Percentiles rank a stretch among this genome's conserved stretches.
Evolutionary conservation across 1,140 invertebrate genomes (phyloP).

Genomic region (Cydia splendana): DNA sequence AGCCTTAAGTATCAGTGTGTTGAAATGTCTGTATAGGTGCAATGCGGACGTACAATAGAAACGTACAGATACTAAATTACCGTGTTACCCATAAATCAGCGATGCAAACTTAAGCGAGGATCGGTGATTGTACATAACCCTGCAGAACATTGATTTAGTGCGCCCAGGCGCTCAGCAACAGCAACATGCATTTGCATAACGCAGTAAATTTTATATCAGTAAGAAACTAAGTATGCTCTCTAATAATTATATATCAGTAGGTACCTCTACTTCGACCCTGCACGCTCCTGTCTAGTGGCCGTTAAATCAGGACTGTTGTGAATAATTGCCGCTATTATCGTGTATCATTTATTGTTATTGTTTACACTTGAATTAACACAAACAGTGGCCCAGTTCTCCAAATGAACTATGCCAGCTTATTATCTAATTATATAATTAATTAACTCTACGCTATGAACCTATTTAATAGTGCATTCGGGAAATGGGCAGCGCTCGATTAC

Average conservation of each 20-base stretch:
- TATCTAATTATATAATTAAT: constrained; percentile 1
- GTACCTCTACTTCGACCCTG: neutral
- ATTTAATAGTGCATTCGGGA: neutral
- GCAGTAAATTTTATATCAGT: constrained; percentile 13
- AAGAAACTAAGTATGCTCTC: neutral
- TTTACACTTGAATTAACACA: constrained; percentile 24
- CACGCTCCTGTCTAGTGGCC: neutral
- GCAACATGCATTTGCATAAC: constrained; percentile 8
- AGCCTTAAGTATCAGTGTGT: constrained; percentile 8
- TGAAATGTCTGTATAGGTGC: constrained; percentile 12
- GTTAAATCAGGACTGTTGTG: constrained; percentile 12
- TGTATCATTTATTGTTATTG: constrained; percentile 17
- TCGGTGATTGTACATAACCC: neutral
- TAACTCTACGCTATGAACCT: neutral
- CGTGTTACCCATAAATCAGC: constrained; percentile 22
- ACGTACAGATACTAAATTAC: neutral
- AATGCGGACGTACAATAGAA: constrained; percentile 31
- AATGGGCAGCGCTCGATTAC: neutral
- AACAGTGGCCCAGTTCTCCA: constrained; percentile 17
- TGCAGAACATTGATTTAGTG: constrained; percentile 20
- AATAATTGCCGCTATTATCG: constrained; percentile 5
- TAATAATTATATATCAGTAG: neutral
- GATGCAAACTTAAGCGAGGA: neutral
- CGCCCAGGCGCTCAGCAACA: neutral
- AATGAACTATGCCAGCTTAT: constrained; percentile 7